phyloP scores from a whole-genome alignment of 2,888 invertebrate species.

The Tachina grossa region DNA sequence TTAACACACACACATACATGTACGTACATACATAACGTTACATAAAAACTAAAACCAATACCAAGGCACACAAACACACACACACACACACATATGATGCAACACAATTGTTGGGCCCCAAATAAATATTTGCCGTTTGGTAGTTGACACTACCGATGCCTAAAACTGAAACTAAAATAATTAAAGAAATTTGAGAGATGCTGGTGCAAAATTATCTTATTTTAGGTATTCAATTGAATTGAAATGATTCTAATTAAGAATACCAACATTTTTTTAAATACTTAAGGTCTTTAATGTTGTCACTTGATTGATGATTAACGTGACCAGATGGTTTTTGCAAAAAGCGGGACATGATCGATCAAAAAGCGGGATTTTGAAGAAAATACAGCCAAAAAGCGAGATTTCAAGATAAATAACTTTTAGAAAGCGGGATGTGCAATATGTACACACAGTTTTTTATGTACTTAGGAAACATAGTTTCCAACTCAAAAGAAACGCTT shows the following conservation, averaged over 20 bases:
- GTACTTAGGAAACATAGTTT: no score
- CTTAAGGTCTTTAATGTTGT: background rate
- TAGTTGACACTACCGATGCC: slow-evolving; percentile 16
- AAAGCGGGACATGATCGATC: no score
- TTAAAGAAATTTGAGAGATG: slow-evolving; percentile 19
- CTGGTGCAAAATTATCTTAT: slow-evolving; percentile 18
- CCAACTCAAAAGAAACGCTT: no score
- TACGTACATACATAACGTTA: background rate
- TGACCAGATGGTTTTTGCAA: no score
- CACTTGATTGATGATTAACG: no score
- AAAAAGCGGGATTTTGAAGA: no score
- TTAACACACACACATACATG: background rate
- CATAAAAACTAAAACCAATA: background rate
- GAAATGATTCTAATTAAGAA: slow-evolving; percentile 22
- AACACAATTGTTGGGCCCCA: slow-evolving; percentile 16
- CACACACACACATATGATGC: background rate
- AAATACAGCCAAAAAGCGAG: no score
- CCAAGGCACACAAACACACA: background rate
- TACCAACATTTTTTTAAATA: background rate
- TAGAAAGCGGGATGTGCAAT: no score
- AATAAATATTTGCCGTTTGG: slow-evolving; percentile 36
- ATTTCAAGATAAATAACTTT: no score
- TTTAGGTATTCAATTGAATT: slow-evolving; percentile 10
- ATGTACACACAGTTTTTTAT: no score
- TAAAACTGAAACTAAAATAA: slow-evolving; percentile 23